phyloP scores from a whole-genome alignment of 2,888 invertebrate species.

The Andricus curvator region DNA sequence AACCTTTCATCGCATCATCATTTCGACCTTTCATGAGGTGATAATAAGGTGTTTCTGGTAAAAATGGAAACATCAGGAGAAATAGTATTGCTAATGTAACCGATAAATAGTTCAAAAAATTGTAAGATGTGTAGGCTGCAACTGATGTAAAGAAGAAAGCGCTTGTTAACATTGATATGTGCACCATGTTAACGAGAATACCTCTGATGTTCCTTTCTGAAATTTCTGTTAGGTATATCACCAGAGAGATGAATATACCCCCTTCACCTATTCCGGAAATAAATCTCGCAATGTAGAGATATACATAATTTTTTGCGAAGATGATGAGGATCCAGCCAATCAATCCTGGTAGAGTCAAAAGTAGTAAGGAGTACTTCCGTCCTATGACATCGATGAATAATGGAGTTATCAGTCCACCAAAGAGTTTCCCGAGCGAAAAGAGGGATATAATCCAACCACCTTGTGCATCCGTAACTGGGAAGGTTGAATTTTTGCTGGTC shows the following conservation, averaged over 20 bases:
- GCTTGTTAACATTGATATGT: conserved; percentile 78
- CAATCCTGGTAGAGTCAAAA: too few species aligned
- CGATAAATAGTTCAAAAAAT: conserved; percentile 79
- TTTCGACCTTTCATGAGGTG: too few species aligned
- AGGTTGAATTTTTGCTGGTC: too few species aligned
- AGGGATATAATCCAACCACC: too few species aligned
- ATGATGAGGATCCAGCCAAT: too few species aligned
- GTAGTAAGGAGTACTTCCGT: conserved; percentile 56
- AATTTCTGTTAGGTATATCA: too few species aligned
- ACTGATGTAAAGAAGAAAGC: conserved; percentile 71
- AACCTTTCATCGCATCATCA: too few species aligned
- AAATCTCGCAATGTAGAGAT: conserved; percentile 61
- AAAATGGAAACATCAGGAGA: conserved; percentile 80
- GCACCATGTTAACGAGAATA: conserved; percentile 48
- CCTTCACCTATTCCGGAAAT: too few species aligned
- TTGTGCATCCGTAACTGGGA: too few species aligned
- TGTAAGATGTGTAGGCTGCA: conserved; percentile 79
- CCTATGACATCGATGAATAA: conserved; percentile 68
- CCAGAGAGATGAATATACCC: too few species aligned
- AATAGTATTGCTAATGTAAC: conserved; percentile 81
- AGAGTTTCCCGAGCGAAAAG: too few species aligned
- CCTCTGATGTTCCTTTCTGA: too few species aligned
- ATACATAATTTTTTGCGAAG: conserved; percentile 53
- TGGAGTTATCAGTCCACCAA: conserved; percentile 48
- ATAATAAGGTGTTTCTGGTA: conserved; percentile 79